Percentiles rank a stretch among this genome's conserved stretches.
Evolutionary conservation across 2,797 vertebrate species (phyloP).

Genomic region (Dromococcyx pavoninus): DNA sequence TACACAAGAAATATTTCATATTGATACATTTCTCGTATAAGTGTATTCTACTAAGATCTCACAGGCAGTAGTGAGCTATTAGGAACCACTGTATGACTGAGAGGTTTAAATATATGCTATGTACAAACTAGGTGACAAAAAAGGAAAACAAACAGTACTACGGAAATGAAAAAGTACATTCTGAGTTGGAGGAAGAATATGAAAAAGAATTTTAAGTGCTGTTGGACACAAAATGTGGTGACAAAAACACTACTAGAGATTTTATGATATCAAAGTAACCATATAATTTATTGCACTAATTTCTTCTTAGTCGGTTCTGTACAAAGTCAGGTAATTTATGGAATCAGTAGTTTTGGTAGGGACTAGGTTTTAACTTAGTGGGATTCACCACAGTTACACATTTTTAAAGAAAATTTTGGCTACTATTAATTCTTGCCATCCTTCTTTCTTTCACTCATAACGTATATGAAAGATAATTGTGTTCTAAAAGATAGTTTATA

Average conservation of each 20-base stretch:
- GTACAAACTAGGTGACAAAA: neutral
- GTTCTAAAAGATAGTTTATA: slow-evolving; percentile 1
- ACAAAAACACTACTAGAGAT: neutral
- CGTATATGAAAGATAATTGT: neutral
- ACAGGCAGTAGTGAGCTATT: neutral
- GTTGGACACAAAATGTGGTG: neutral
- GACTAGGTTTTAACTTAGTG: neutral
- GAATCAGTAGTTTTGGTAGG: neutral
- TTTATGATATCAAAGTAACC: neutral
- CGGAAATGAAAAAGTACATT: neutral
- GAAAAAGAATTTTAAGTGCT: neutral
- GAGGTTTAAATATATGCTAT: neutral
- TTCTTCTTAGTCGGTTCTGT: neutral
- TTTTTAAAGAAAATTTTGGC: neutral
- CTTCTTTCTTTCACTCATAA: neutral
- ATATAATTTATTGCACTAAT: neutral
- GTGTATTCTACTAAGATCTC: neutral
- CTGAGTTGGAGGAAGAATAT: neutral
- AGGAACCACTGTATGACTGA: neutral
- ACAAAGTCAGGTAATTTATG: neutral
- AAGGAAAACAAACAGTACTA: neutral
- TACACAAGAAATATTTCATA: neutral
- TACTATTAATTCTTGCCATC: neutral
- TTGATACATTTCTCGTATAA: neutral
- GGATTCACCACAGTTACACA: neutral